These are phyloP conservation scores for Leucosticte australis DNA, from an alignment of 2,113 vertebrate species.

Conservation along the genomic window DNA sequence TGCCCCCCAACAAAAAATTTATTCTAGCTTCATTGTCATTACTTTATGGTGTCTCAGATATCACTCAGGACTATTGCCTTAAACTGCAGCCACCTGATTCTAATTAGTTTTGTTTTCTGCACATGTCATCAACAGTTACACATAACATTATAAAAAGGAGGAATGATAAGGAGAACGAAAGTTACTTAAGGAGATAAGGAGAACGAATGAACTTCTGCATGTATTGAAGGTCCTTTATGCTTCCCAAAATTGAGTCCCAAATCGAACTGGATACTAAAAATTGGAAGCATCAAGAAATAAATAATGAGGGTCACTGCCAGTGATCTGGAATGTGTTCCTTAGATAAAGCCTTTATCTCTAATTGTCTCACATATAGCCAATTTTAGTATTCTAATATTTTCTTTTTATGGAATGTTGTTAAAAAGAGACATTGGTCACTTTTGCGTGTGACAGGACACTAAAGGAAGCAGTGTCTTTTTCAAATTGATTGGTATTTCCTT, in stretches of 20 bases:
- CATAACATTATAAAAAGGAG: background rate
- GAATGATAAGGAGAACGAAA: background rate
- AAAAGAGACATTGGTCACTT: background rate
- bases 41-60: background rate
- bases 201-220: background rate
- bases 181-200: background rate
- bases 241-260: background rate
- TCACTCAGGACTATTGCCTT: background rate
- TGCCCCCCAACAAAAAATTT: background rate
- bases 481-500: background rate
- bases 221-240: rapidly evolving
- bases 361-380: background rate
- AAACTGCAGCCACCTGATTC: background rate
- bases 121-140: background rate
- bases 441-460: background rate
- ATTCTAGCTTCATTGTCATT: background rate
- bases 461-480: background rate
- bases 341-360: background rate
- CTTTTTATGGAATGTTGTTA: background rate
- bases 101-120: background rate
- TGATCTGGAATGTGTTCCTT: background rate
- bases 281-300: background rate
- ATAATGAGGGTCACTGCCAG: background rate
- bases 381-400: background rate
- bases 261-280: background rate